Conservation (phyloP, 2,797 vertebrate species). For the Gadopsis bispinosus region DNA sequence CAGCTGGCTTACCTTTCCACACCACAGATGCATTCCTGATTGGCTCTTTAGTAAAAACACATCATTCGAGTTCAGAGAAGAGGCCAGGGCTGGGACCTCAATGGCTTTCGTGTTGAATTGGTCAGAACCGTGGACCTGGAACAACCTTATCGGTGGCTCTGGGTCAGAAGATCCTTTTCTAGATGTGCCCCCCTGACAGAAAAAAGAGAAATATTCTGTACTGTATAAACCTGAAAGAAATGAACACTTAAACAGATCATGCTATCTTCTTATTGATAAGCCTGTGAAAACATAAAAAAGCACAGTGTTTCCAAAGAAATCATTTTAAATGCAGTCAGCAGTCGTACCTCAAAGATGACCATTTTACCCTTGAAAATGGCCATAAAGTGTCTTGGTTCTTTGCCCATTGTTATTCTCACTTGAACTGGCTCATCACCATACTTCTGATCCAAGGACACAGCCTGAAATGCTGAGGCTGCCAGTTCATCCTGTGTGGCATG, state of each 20-base stretch:
- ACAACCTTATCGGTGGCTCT: conserved; percentile 88
- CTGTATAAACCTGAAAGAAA: background rate
- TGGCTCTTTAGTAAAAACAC: conserved; percentile 90
- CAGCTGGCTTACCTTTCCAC: conserved; percentile 87
- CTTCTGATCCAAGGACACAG: conserved; percentile 86
- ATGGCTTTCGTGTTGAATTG: conserved; percentile 88
- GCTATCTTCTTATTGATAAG: background rate
- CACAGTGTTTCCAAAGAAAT: background rate
- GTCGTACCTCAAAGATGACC: conserved; percentile 89
- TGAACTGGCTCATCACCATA: conserved; percentile 87
- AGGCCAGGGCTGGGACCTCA: conserved; percentile 86
- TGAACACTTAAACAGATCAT: background rate
- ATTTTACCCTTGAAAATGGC: conserved; percentile 93
- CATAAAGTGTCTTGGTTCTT: conserved; percentile 92
- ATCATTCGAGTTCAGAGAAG: conserved; percentile 92
- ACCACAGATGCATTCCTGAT: conserved; percentile 87
- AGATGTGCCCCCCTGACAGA: conserved; percentile 89
- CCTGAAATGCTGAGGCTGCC: conserved; percentile 89
- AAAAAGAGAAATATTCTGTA: background rate
- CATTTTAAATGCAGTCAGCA: background rate
- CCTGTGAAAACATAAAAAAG: background rate
- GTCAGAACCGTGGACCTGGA: conserved; percentile 88
- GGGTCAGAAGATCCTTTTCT: conserved; percentile 82
- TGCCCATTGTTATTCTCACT: conserved; percentile 91
- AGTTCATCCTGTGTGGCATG: conserved; percentile 89